Percentiles rank a stretch among this genome's conserved stretches.
Conservation (phyloP, 2,113 vertebrate species). For the Spea multiplicata region DNA sequence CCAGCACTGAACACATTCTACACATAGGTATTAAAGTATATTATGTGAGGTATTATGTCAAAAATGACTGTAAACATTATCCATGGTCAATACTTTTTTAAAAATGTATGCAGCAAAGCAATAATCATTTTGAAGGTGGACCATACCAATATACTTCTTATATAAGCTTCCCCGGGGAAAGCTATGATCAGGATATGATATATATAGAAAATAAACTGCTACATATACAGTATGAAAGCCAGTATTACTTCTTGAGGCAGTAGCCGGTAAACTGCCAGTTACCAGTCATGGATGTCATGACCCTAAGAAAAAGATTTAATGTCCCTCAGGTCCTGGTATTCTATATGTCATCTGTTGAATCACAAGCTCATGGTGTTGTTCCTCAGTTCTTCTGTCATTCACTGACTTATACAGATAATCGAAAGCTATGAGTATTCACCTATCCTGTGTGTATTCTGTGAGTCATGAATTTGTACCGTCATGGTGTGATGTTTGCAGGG, state of each 20-base stretch:
- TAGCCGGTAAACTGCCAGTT: background rate
- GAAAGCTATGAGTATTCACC: background rate
- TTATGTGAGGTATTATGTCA: too few relatives aligned
- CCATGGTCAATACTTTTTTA: too few relatives aligned
- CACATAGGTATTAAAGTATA: too few relatives aligned
- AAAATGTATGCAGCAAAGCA: too few relatives aligned
- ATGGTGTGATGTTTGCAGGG: background rate
- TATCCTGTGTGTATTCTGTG: background rate
- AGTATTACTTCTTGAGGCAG: background rate
- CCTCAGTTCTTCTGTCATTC: background rate
- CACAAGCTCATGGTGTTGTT: background rate
- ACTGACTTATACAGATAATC: background rate
- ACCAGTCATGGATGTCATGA: constrained; percentile 9
- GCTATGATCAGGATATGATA: background rate
- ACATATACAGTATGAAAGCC: background rate
- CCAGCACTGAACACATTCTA: too few relatives aligned
- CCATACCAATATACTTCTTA: background rate
- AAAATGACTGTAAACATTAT: too few relatives aligned
- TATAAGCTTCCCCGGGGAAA: background rate
- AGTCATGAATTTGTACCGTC: background rate
- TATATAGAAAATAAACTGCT: background rate
- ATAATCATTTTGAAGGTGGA: too few relatives aligned
- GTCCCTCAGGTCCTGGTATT: constrained; percentile 20
- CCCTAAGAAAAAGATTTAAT: constrained; percentile 12
- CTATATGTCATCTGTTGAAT: background rate